Conservation (phyloP, 2,797 vertebrate species). For the Podargus strigoides region DNA sequence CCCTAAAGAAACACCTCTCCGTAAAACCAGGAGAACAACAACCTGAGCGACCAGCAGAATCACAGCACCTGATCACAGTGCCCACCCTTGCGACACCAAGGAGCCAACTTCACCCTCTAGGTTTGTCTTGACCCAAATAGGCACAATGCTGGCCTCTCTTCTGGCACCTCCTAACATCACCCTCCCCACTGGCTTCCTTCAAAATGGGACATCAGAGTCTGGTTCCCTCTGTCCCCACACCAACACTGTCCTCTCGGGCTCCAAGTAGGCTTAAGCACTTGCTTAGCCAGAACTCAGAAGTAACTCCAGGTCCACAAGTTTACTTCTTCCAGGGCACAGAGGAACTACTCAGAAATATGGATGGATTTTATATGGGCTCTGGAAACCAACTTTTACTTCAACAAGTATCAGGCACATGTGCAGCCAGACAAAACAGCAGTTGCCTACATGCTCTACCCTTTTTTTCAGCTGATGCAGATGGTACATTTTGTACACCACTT, state of each 20-base stretch:
- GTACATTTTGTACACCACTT: neutral
- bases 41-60: neutral
- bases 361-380: neutral
- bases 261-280: neutral
- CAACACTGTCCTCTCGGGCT: neutral
- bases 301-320: neutral
- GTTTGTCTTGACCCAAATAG: neutral
- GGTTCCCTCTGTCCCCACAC: neutral
- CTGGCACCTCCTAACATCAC: neutral
- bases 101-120: neutral
- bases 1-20: neutral
- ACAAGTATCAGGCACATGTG: rapidly evolving
- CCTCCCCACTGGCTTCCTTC: neutral
- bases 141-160: neutral
- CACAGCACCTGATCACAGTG: neutral
- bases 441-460: neutral
- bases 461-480: neutral
- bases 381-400: neutral
- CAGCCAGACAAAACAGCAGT: neutral
- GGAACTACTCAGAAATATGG: neutral
- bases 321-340: neutral
- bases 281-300: neutral
- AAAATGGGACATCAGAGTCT: neutral
- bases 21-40: neutral
- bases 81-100: rapidly evolving